Base-by-base conservation (phyloP, 2,797 vertebrate species). In the Cyprinella venusta region DNA sequence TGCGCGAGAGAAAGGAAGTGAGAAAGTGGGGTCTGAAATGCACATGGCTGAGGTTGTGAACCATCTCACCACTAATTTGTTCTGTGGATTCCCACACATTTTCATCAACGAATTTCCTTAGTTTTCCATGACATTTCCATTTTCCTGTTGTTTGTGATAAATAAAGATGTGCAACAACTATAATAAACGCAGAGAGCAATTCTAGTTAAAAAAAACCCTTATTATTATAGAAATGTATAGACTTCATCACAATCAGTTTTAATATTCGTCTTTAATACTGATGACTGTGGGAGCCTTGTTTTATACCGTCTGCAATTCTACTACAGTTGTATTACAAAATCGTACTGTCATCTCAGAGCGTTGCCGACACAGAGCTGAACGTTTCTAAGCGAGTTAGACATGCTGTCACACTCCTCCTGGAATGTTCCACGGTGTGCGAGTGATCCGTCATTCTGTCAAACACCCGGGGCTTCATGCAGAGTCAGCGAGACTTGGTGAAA, bases 401-500 rank as follows among this genome's bases (percentile, higher is more conserved):
- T 56, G 61, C 81, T 81, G 80, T 81, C 69, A 65, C 21, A 65
- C 63, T 82, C 33, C n/a, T 76, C 63, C 45, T 26, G 26, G 72
- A 82, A 68, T 45, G 10, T 68, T 76, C 64, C 71, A n/a, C 16
- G 1, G 26, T 50, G 59, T 74, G 59, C 65, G 26, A 30, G 71
- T 40, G 61, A 82, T 82, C 40, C 26, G 48, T 81, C 70, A 65
- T 82, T 56, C 72, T 24, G 8, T 82, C 81, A 82, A 82, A 68
- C 10, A 26, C n/a, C 4, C 16, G 5, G 36, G 24, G 36, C 72
- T 54, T 75, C 7, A 2, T 16, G 61, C n/a, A 30, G 42, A 40
- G 42, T 65, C 59, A 65, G 59, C 7, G 70, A 75, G 45, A 30
- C 45, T 81, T 75, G 45, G 21, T 74, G 42, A 74, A 81, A 75